Evolutionary conservation across 2,888 invertebrate genomes (phyloP), one percentile per base, ranked within the genome.

Genomic region (Mechanitis mazaeus): DNA sequence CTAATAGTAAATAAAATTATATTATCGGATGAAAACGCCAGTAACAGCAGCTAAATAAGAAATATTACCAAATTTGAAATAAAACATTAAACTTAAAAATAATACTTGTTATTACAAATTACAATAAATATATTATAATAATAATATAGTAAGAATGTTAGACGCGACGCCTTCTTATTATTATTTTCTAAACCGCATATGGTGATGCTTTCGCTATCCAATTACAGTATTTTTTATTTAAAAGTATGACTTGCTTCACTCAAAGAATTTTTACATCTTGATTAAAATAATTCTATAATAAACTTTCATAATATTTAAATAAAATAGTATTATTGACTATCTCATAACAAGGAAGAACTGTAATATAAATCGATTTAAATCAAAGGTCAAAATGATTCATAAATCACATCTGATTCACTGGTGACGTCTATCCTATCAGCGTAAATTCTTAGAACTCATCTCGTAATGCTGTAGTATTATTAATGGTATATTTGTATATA

Each of bases 181-280:
- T 62, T 46, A 56, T 56, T 60, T 62, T 62, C 55, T 58, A 47
- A 67, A 70, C 71, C 72, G 72, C 72, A 68, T 31, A 31, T 50
- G 7, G 31, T 31, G 5, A 2, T 31, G 31, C 50, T 50, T 50
- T 50, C 50, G 50, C 50, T 31, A 31, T 31, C 11, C 28, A 50
- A 50, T 31, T 31, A 31, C 7, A 31, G 7, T 31, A 31, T 7
- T 31, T 50, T 31, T 20, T 47, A 35, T 35, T 42, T 42, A 42
- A 42, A 42, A 42, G 42, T 42, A 42, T 42, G 42, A 42, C 42
- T 42, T 42, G 42, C 42, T 42, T 42, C 2, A 42, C 6, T 42
- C 0, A 7, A 42, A 42, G 9, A 1, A 42, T 35, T 35, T 35
- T 35, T 35, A 42, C 11, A 5, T 11, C 9, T 42, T 42, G 1